phyloP scores from a whole-genome alignment of 2,113 vertebrate genomes.

The Perca fluviatilis region DNA sequence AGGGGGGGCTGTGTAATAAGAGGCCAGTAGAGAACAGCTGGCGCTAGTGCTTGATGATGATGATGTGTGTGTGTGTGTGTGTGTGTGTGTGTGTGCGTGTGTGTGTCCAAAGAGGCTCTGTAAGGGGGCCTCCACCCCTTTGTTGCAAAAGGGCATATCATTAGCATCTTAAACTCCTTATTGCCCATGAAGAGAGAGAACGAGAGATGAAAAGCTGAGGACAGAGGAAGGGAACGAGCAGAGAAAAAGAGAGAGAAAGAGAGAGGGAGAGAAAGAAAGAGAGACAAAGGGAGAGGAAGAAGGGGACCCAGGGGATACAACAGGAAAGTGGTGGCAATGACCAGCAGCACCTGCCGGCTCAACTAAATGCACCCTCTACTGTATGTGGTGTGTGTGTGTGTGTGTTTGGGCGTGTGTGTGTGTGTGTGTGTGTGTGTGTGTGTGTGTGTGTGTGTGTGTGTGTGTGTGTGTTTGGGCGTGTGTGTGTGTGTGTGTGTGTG shows the following conservation, averaged over 20 bases:
- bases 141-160: slow-evolving; percentile 77
- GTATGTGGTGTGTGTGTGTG: slow-evolving; percentile 17
- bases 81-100: slow-evolving; percentile 17
- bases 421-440: slow-evolving; percentile 24
- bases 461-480: too few relatives aligned
- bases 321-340: slow-evolving; percentile 60
- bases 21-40: slow-evolving; percentile 73
- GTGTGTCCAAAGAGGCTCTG: slow-evolving; percentile 56
- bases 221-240: slow-evolving; percentile 4
- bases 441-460: slow-evolving; percentile 5
- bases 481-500: slow-evolving; percentile 24
- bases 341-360: slow-evolving; percentile 69
- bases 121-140: slow-evolving; percentile 66
- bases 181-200: slow-evolving; percentile 64
- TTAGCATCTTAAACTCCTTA: slow-evolving; percentile 83
- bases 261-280: slow-evolving; percentile 10
- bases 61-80: slow-evolving; percentile 34
- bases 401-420: slow-evolving; percentile 22
- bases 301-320: slow-evolving; percentile 35
- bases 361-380: slow-evolving; percentile 18
- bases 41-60: slow-evolving; percentile 40
- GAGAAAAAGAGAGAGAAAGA: neutral
- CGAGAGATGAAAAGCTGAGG: slow-evolving; percentile 33
- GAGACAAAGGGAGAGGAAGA: slow-evolving; percentile 1
- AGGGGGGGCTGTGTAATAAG: slow-evolving; percentile 64